phyloP scores from a whole-genome alignment of 2,888 invertebrate genomes.

The Melanostoma mellinum region DNA sequence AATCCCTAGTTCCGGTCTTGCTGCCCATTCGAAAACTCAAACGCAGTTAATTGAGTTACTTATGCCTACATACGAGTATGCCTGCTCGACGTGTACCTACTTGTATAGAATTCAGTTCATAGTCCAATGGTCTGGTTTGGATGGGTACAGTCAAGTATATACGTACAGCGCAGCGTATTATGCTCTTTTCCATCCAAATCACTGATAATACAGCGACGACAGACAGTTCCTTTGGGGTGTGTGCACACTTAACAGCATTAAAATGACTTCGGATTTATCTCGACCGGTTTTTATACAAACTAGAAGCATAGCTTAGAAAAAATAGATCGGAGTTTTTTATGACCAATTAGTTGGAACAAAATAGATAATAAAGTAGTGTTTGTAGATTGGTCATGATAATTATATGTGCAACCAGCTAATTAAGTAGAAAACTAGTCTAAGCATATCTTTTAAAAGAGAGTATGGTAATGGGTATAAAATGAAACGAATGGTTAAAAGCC shows the following conservation, averaged over 20 bases:
- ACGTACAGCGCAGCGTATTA: not conserved
- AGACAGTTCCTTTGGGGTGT: slow-evolving; percentile 39
- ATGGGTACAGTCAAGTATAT: slow-evolving; percentile 14
- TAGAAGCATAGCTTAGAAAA: slow-evolving; percentile 13
- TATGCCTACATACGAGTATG: slow-evolving; percentile 37
- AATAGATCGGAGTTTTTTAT: slow-evolving; percentile 37
- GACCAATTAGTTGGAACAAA: slow-evolving; percentile 50
- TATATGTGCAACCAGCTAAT: not conserved
- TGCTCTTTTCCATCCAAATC: slow-evolving; percentile 25
- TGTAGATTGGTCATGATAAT: slow-evolving; percentile 23
- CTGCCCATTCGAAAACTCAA: slow-evolving; percentile 57
- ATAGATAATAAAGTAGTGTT: slow-evolving; percentile 43
- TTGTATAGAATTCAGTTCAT: not conserved
- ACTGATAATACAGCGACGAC: slow-evolving; percentile 14
- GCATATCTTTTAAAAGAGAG: too few species aligned
- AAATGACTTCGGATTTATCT: slow-evolving; percentile 59
- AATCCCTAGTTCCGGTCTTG: slow-evolving; percentile 51
- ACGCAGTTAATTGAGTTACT: slow-evolving; percentile 59
- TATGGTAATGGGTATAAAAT: too few species aligned
- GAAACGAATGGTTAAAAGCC: too few species aligned
- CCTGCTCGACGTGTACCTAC: not conserved
- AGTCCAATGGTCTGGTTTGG: slow-evolving; percentile 29
- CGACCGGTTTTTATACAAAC: slow-evolving; percentile 41
- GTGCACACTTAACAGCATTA: slow-evolving; percentile 44
- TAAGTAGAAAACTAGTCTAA: too few species aligned